A percentile compares a stretch with the other conserved stretches of the same genome.
phyloP scores from a whole-genome alignment of 2,888 invertebrate genomes.

The Andrena marginata region DNA sequence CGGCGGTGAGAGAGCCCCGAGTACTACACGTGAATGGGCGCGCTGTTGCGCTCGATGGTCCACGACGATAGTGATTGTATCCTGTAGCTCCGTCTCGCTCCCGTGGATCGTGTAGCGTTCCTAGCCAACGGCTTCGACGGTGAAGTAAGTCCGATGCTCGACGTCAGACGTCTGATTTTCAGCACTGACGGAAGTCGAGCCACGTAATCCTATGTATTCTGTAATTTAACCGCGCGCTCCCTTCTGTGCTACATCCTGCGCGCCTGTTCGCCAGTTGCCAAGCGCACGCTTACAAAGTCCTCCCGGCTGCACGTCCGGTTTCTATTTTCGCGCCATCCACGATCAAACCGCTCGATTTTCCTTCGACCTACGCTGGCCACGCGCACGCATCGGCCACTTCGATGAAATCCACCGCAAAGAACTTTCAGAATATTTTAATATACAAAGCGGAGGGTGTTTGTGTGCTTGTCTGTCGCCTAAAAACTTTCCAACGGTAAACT shows the following conservation, averaged over 20 bases:
- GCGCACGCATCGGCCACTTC: neutral
- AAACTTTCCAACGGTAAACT: too few species aligned
- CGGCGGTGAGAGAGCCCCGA: neutral
- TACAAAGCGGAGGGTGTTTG: too few species aligned
- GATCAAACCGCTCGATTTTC: neutral
- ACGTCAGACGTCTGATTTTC: neutral
- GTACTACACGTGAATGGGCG: neutral
- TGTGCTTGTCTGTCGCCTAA: too few species aligned
- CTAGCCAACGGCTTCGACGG: neutral
- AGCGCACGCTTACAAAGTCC: neutral
- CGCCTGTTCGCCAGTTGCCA: neutral
- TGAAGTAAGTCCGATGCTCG: neutral
- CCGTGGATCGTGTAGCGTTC: neutral
- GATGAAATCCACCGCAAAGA: neutral
- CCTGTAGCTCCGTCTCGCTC: neutral
- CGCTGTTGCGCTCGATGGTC: neutral
- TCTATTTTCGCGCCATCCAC: neutral
- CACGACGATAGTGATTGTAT: conserved; percentile 1
- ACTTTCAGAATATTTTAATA: neutral
- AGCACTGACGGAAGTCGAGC: neutral
- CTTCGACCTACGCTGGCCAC: neutral
- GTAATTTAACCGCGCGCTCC: neutral
- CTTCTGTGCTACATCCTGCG: neutral
- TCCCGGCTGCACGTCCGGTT: neutral
- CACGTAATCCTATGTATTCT: neutral